A percentile compares a stretch with the other conserved stretches of the same genome.
phyloP scores from a whole-genome alignment of 2,797 vertebrate genomes.

The Xyrichtys novacula region DNA sequence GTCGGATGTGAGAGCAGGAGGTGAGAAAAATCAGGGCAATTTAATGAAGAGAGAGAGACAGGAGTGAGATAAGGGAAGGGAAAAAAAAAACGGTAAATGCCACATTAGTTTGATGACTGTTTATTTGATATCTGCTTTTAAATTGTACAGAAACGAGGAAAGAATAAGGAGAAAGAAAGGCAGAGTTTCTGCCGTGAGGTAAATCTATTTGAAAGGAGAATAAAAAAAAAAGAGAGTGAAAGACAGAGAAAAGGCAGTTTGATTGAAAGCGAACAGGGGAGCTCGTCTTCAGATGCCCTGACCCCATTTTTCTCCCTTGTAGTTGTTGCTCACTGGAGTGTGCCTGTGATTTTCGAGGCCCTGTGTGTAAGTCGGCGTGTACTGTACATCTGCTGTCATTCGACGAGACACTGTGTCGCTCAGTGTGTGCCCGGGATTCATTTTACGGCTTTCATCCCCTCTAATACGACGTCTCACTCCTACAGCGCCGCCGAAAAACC shows the following conservation, averaged over 20 bases:
- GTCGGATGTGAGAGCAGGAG: constrained; percentile 46
- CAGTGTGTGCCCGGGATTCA: constrained; percentile 10
- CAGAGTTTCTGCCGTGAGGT: constrained; percentile 9
- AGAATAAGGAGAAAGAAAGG: background rate
- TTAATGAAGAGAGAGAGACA: constrained; percentile 23
- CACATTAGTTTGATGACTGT: constrained; percentile 40
- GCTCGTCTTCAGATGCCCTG: constrained; percentile 55
- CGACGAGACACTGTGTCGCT: constrained; percentile 24
- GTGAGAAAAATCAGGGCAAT: constrained; percentile 25
- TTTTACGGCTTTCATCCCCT: constrained; percentile 36
- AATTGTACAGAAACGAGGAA: constrained; percentile 1
- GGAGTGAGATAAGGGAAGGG: background rate
- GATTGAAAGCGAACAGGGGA: constrained; percentile 62
- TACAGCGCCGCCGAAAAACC: constrained; percentile 6
- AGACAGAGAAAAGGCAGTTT: constrained; percentile 40
- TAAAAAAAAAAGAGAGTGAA: constrained; percentile 36
- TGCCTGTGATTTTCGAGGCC: constrained; percentile 39
- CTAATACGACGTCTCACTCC: constrained; percentile 14
- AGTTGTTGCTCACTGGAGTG: constrained; percentile 59
- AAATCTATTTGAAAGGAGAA: constrained; percentile 18
- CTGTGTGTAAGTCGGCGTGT: constrained; percentile 16
- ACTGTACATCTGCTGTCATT: constrained; percentile 22
- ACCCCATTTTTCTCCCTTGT: constrained; percentile 61
- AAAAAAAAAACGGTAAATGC: constrained; percentile 16
- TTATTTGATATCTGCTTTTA: constrained; percentile 17